A percentile compares a stretch with the other conserved stretches of the same genome.
phyloP scores from a whole-genome alignment of 2,113 vertebrate species.

The Halcyon malimbica region DNA sequence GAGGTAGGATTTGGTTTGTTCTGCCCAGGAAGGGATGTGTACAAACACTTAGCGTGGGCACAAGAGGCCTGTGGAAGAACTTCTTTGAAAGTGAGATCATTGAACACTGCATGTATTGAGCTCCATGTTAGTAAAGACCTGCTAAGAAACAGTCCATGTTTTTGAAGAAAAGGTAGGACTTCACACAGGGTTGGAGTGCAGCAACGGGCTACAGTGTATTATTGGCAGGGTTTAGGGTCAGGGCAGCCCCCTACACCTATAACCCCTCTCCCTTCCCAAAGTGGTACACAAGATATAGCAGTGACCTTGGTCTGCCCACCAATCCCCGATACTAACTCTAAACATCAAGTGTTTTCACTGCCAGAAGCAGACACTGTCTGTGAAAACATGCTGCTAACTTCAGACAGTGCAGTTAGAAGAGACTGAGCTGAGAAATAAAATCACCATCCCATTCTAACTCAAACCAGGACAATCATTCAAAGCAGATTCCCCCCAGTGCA shows the following conservation, averaged over 20 bases:
- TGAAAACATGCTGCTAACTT: too few species aligned
- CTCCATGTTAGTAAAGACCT: neutral
- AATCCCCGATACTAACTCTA: too few species aligned
- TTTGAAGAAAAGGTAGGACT: neutral
- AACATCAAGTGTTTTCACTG: too few species aligned
- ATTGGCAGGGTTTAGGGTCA: too few species aligned
- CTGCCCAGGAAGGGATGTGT: neutral
- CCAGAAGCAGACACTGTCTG: too few species aligned
- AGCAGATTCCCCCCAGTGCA: neutral
- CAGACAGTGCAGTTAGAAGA: too few species aligned
- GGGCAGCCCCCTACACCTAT: too few species aligned
- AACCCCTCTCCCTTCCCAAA: too few species aligned
- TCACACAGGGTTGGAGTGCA: neutral
- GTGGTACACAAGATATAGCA: too few species aligned
- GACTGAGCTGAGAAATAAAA: too few species aligned
- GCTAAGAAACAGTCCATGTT: neutral
- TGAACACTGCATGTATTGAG: neutral
- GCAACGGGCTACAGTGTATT: neutral
- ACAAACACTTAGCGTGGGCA: neutral
- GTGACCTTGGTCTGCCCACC: too few species aligned
- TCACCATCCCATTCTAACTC: too few species aligned
- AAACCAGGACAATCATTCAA: neutral
- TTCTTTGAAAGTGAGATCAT: neutral
- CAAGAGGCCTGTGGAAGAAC: neutral
- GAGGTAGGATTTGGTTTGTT: slow-evolving; percentile 6